Evolutionary conservation across 2,888 invertebrate genomes (phyloP), one percentile per base, ranked within the genome.

Genomic region (Campopleginae sp.): DNA sequence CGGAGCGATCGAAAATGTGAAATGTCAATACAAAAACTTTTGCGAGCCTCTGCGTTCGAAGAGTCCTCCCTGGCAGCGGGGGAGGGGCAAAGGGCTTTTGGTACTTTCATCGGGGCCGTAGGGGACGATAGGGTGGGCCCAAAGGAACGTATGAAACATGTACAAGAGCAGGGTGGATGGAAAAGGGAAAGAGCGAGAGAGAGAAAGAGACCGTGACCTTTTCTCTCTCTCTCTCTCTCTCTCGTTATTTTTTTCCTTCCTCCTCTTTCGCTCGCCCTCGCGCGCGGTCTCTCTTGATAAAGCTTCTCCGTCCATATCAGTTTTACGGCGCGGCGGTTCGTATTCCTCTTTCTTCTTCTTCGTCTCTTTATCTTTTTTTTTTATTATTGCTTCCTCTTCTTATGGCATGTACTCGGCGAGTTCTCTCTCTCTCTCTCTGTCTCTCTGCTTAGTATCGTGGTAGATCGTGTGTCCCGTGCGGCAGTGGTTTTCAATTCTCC

Each of bases 401-500:
- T 82, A 82, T 82, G 72, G 85, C 76, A 68, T 38, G 38, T 66
- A 72, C 80, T 82, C 82, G 48, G 76, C 81, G 84, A 65, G 70
- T 68, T 51, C 44, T 70, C 71, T 48, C 68, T 44, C 63, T 68
- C 71, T 38, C 44, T 70, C 71, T 48, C 68, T 44, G 58, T 68
- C 71, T 38, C 68, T 44, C 65, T 68, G 66, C 82, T 23, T 82
- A 23, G 83, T 82, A 75, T 70, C 85, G 79, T 68, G 70, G 71
- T 75, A 88, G 87, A 88, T 90, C 87, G 84, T 87, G 86, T 88
- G 83, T 88, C 89, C 72, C 86, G 63, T 78, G n/a, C n/a, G 10
- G 10, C 89, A 88, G 89, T 82, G 90, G 83, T 88, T 86, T 89
- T 89, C 90, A 89, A 70, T 23, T 31, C 61, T 19, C n/a, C 48